phyloP scores from a whole-genome alignment of 2,113 vertebrate species.

The Istiophorus platypterus region DNA sequence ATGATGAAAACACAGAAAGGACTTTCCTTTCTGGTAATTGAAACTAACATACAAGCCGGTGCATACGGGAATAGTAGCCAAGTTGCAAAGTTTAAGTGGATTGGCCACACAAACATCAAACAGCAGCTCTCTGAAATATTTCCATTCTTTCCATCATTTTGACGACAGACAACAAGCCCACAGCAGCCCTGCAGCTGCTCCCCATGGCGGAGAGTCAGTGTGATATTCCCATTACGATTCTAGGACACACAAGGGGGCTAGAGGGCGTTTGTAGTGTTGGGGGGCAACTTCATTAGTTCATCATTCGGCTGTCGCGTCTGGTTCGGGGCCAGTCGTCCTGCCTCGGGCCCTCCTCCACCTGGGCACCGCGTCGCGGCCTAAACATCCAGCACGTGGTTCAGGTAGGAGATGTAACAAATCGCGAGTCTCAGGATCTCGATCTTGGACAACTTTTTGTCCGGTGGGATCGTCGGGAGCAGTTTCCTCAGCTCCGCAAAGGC shows the following conservation, averaged over 20 bases:
- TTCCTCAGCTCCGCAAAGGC: slow-evolving; percentile 86
- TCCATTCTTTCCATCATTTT: not conserved
- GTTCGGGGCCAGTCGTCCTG: not conserved
- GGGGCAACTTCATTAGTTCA: not conserved
- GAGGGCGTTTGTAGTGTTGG: not conserved
- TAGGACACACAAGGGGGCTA: not conserved
- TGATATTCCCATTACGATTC: not conserved
- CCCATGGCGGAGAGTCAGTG: not conserved
- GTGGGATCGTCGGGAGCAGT: slow-evolving; percentile 86
- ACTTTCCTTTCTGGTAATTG: slow-evolving; percentile 29
- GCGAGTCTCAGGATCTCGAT: slow-evolving; percentile 87
- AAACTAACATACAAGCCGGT: slow-evolving; percentile 50
- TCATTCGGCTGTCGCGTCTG: not conserved
- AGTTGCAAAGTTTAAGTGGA: not conserved
- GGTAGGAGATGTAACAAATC: slow-evolving; percentile 89
- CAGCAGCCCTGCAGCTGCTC: not conserved
- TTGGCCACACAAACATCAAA: not conserved
- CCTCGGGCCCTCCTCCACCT: not conserved
- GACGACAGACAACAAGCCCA: not conserved
- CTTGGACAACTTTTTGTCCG: slow-evolving; percentile 88
- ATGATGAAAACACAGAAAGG: not conserved
- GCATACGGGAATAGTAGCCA: slow-evolving; percentile 26
- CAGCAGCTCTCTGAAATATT: not conserved
- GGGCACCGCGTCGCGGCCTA: slow-evolving; percentile 50
- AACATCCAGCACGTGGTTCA: slow-evolving; percentile 87